These are phyloP conservation scores for Xiphophorus hellerii DNA, from an alignment of 2,113 vertebrate species.

Conservation along the genomic window DNA sequence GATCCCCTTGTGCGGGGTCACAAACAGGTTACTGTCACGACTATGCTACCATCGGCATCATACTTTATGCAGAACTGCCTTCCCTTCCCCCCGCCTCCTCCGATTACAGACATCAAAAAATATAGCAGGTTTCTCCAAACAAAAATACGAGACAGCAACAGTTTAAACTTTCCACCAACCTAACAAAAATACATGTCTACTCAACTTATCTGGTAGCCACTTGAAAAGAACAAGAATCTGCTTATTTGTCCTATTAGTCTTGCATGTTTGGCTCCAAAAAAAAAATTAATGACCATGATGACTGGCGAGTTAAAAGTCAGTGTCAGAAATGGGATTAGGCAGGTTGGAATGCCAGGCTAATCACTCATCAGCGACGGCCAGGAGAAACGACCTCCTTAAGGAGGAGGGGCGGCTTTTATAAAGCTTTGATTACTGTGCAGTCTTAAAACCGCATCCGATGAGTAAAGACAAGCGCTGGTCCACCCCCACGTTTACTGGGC, in stretches of 20 bases:
- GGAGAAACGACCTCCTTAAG: slow-evolving; percentile 73
- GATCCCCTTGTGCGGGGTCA: slow-evolving; percentile 63
- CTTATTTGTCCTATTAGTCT: slow-evolving; percentile 20
- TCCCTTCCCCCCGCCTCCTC: not conserved
- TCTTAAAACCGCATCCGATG: slow-evolving; percentile 84
- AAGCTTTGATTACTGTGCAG: slow-evolving; percentile 77
- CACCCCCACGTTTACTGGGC: slow-evolving; percentile 79
- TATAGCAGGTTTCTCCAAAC: not conserved
- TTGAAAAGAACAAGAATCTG: slow-evolving; percentile 11
- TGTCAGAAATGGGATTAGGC: slow-evolving; percentile 79
- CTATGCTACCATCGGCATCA: slow-evolving; percentile 2
- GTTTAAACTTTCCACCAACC: slow-evolving; percentile 9
- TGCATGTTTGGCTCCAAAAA: slow-evolving; percentile 1
- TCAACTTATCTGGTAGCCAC: not conserved
- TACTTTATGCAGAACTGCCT: not conserved
- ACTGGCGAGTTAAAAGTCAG: slow-evolving; percentile 71
- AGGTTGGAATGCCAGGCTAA: slow-evolving; percentile 74
- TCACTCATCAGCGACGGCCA: slow-evolving; percentile 64
- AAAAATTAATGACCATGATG: slow-evolving; percentile 52
- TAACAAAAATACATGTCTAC: slow-evolving; percentile 10
- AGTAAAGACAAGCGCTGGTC: slow-evolving; percentile 75
- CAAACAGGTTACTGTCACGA: slow-evolving; percentile 52
- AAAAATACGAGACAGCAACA: slow-evolving; percentile 3
- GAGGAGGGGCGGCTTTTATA: slow-evolving; percentile 73
- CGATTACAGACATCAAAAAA: slow-evolving; percentile 13